Evolutionary conservation across 1,140 invertebrate species (phyloP), one percentile per base, ranked within the genome.

Genomic region (Lepidurus arcticus): DNA sequence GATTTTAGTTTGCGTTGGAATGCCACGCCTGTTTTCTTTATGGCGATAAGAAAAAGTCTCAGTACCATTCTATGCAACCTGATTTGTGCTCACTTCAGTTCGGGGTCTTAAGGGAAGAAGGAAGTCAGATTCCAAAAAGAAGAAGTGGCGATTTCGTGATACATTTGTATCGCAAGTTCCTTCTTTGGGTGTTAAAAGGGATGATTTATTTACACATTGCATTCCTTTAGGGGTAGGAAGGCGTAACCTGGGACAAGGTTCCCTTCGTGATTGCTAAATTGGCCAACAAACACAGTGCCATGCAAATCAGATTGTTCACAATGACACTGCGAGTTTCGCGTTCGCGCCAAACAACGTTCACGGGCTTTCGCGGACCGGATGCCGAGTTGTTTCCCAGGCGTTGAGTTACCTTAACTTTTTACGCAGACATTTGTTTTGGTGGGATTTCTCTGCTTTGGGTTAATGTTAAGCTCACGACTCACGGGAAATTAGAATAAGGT

Each of bases 231-330:
- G 21, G 53, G 13, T 21, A 16, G 16, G 47, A 65, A 65, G 21
- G 53, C n/a, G 53, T 65, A 65, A 65, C 21, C 53, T n/a, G 21
- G 53, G 8, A 65, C 13, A 65, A 65, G 53, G 53, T n/a, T 65
- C 53, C 21, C 53, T 65, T 47, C 8, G 21, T 13, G 53, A 65
- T 65, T 13, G 53, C n/a, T 21, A 65, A 65, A 65, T 65, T 65
- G 53, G 53, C 53, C 53, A 34, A 34, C 34, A 65, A 65, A 65
- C 53, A 8, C 53, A 7, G 53, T 16, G 53, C 53, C 16, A 16
- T 65, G 53, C 53, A 65, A 65, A 65, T 65, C 53, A 65, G 53
- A 65, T 65, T 65, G 53, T 65, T 65, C 53, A 65, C 53, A 65
- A 65, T 65, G 53, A 65, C 53, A n/a, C n/a, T n/a, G 53, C 53